Base-by-base conservation (phyloP, 2,797 vertebrate genomes). In the Mormyrops attenuatus region DNA sequence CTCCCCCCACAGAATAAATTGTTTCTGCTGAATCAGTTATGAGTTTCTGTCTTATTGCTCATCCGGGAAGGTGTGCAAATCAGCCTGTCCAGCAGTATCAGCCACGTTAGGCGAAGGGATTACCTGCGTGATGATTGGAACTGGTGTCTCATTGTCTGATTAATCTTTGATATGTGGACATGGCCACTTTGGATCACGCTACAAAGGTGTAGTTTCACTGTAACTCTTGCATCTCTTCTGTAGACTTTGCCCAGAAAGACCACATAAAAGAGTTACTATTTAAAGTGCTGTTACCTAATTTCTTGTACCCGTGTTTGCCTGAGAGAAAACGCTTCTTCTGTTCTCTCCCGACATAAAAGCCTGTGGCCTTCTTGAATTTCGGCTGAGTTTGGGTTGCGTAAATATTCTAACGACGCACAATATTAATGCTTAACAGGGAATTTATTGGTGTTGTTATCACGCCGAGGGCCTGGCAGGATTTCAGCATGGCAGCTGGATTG, bases 121-220 rank as follows among this genome's bases (percentile, higher is more conserved):
- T 4, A 26, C 3, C n/a, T 50, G 63, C 20, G 22, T 13, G 34
- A 49, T 88, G 57, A 66, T 66, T 44, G 69, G 49, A n/a, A 60
- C 22, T 63, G 38, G 22, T 44, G 38, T 49, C 11, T 66, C 38
- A 66, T 88, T 69, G 60, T 49, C 60, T 7, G 41, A 69, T 69
- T 88, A 87, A 69, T 88, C 55, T 88, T 88, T 88, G 38, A 69
- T 30, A 88, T 66, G 87, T 69, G 60, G 49, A 49, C 41, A 8
- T 11, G 0, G 60, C 60, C 52, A 26, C 87, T 88, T 69, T 50
- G 57, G n/a, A 30, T 44, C 30, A 26, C 8, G 11, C 57, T 34
- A 49, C 60, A 69, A 49, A 69, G 52, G 87, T 22, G 41, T 57
- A 49, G 34, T 26, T 66, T 66, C 38, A 88, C 87, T 2, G 38